These are phyloP conservation scores for Mercenaria mercenaria DNA, from an alignment of 1,140 invertebrate species.

Conservation along the genomic window DNA sequence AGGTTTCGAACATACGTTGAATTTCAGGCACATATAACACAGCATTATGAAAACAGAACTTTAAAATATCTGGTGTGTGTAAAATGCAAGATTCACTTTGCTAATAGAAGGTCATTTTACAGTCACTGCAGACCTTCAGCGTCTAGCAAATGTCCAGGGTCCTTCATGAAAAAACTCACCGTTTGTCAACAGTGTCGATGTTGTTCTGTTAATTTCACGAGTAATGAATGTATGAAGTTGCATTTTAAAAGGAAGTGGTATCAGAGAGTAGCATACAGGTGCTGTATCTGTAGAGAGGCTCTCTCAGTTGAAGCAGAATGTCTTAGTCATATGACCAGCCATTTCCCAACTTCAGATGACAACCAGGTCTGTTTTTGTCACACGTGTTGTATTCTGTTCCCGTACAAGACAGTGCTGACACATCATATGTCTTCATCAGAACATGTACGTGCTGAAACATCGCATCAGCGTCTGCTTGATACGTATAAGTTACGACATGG, in stretches of 20 bases:
- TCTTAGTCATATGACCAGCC: neutral
- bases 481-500: no score
- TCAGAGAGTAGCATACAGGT: neutral
- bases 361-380: constrained; percentile 13
- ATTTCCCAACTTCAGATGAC: neutral
- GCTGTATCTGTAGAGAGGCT: neutral
- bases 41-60: neutral
- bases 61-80: neutral
- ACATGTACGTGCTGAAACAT: neutral
- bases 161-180: neutral
- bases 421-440: neutral
- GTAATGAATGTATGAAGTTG: neutral
- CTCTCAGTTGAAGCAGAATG: neutral
- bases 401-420: neutral
- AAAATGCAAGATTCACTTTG: neutral
- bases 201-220: neutral
- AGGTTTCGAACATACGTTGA: neutral
- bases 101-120: neutral
- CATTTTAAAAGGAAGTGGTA: neutral
- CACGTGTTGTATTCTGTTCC: neutral
- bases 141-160: neutral
- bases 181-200: neutral
- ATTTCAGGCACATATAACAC: neutral
- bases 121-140: neutral
- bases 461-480: neutral